Conservation (phyloP, 2,797 vertebrate species). For the Anolis apletophallus region DNA sequence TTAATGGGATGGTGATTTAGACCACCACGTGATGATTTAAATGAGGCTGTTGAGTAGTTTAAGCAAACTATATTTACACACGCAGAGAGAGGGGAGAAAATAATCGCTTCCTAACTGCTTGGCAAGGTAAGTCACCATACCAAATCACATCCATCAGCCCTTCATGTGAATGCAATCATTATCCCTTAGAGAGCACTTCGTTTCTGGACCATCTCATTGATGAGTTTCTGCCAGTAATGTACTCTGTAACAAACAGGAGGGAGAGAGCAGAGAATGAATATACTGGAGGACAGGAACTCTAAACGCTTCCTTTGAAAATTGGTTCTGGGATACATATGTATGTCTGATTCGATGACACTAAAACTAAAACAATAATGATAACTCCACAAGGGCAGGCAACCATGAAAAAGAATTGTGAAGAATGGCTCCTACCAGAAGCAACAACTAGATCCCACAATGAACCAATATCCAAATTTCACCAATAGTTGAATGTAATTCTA, state of each 20-base stretch:
- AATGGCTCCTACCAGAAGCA: not conserved
- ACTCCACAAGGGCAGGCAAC: not conserved
- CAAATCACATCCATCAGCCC: conserved; percentile 49
- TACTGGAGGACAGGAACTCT: conserved; percentile 47
- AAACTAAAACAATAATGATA: not conserved
- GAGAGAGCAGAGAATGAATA: conserved; percentile 44
- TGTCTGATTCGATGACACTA: not conserved
- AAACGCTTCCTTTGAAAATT: conserved; percentile 42
- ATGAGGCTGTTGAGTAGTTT: conserved; percentile 64
- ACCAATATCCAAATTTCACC: not conserved
- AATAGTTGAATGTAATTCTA: no score
- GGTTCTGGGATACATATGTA: conserved; percentile 34
- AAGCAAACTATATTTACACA: conserved; percentile 20
- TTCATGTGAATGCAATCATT: conserved; percentile 48
- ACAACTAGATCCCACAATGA: not conserved
- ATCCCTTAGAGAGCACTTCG: conserved; percentile 50
- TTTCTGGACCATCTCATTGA: conserved; percentile 36
- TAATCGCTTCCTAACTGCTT: conserved; percentile 37
- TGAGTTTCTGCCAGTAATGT: conserved; percentile 36
- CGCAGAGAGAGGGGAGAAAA: not conserved
- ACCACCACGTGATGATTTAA: conserved; percentile 53
- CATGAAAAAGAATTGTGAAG: not conserved
- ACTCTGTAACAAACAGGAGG: conserved; percentile 24
- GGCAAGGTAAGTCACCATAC: conserved; percentile 42
- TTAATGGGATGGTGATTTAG: conserved; percentile 61